A percentile compares a stretch with the other conserved stretches of the same genome.
phyloP scores from a whole-genome alignment of 2,888 invertebrate genomes.

The Lysandra bellargus region DNA sequence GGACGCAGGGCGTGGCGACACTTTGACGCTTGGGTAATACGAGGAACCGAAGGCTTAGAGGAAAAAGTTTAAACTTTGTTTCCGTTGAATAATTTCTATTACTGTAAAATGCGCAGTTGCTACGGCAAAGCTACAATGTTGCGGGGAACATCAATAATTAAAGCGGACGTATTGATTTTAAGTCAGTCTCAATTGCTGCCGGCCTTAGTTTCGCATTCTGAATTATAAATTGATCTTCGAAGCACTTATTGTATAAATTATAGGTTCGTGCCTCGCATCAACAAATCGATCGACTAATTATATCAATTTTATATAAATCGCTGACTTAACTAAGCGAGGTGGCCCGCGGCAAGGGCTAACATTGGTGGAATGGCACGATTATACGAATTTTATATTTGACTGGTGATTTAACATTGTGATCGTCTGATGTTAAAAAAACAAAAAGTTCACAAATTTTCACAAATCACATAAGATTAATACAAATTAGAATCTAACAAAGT shows the following conservation, averaged over 20 bases:
- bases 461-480: too few species aligned
- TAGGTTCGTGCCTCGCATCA: not conserved
- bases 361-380: not conserved
- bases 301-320: not conserved
- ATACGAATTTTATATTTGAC: not conserved
- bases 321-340: not conserved
- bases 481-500: too few species aligned
- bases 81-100: not conserved
- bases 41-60: too few species aligned
- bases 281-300: not conserved
- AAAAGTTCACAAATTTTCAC: not conserved
- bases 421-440: not conserved
- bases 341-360: not conserved
- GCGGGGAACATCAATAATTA: not conserved
- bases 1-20: too few species aligned
- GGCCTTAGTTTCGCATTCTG: conserved; percentile 2
- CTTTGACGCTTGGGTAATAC: too few species aligned
- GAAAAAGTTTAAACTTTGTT: too few species aligned
- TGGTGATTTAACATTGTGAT: not conserved
- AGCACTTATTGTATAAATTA: not conserved
- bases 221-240: not conserved
- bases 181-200: not conserved
- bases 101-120: not conserved
- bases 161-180: not conserved
- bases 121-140: not conserved